Evolutionary conservation across 2,113 vertebrate species (phyloP).

Genomic region (Sceloporus tristichus): DNA sequence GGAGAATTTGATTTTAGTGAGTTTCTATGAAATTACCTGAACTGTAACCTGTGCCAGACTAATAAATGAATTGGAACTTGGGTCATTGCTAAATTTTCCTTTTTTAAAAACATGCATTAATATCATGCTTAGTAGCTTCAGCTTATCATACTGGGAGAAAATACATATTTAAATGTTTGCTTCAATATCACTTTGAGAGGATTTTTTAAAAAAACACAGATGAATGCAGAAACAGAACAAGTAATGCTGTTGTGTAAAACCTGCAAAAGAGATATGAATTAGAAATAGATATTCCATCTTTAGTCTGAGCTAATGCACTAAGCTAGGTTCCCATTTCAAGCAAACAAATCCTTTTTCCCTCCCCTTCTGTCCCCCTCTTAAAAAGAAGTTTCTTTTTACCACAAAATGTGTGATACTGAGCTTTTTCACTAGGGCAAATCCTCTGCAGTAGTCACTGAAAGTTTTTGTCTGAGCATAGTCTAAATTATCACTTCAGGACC

Average conservation of each 20-base stretch:
- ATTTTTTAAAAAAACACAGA: neutral
- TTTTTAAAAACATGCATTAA: neutral
- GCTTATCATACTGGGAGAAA: neutral
- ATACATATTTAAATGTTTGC: neutral
- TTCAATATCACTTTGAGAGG: neutral
- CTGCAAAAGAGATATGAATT: neutral
- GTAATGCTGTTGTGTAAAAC: neutral
- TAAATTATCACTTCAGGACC: conserved; percentile 18
- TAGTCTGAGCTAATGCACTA: neutral
- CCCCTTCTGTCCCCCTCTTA: too few relatives aligned
- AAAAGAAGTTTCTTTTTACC: neutral
- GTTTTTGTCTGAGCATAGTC: neutral
- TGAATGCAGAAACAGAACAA: neutral
- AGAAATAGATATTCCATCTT: too few relatives aligned
- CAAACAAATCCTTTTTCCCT: too few relatives aligned
- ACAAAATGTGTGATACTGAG: neutral
- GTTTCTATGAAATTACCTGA: neutral
- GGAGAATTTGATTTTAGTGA: too few relatives aligned
- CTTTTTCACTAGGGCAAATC: neutral
- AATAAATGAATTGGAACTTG: neutral
- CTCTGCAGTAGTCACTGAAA: neutral
- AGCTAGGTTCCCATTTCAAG: neutral
- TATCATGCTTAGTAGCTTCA: neutral
- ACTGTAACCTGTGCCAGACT: neutral
- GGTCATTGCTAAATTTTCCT: neutral